Base-by-base conservation (phyloP, 2,888 invertebrate species). In the Drosophila neutralis region DNA sequence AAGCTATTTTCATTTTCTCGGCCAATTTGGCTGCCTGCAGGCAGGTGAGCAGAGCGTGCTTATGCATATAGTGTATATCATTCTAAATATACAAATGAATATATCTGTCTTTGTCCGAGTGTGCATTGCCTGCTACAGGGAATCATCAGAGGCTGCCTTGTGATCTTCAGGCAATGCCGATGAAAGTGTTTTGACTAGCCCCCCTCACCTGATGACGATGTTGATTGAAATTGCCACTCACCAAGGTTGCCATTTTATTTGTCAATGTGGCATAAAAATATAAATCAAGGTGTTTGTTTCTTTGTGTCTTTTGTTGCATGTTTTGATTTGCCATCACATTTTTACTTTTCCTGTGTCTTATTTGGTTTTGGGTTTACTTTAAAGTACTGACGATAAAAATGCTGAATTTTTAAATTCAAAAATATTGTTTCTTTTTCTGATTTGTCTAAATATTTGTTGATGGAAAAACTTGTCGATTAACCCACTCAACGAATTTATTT, bases 91-190 rank as follows among this genome's bases (percentile, higher is more conserved):
- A 10, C 60, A 42, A 64, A 58, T 35, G 57, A 33, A 59, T 63
- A 42, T 27, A 42, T 42, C 33, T 31, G 40, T 29, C 42, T 53
- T 27, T 61, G 71, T 33, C n/a, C 57, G 52, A 27, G 36, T 64
- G 64, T 54, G 52, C 40, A 69, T 56, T 75, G 76, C 63, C 77
- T 76, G 70, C 60, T 56, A 54, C 57, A 64, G 74, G 69, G 59
- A 48, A 53, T 35, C 52, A 56, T 68, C 62, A 61, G 54, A 45
- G 13, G 65, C 69, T 66, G 81, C 81, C 90, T 81, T 86, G 89
- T 88, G 89, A 88, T 83, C 79, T 74, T 62, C 73, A 65, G 79
- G 75, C 89, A 85, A 73, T 81, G 89, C 75, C 85, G 89, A 83
- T 73, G 89, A 83, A 81, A 80, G 84, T 83, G 82, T 69, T 73